Base-by-base conservation (phyloP, 1,140 invertebrate species). In the Penaeus chinensis region DNA sequence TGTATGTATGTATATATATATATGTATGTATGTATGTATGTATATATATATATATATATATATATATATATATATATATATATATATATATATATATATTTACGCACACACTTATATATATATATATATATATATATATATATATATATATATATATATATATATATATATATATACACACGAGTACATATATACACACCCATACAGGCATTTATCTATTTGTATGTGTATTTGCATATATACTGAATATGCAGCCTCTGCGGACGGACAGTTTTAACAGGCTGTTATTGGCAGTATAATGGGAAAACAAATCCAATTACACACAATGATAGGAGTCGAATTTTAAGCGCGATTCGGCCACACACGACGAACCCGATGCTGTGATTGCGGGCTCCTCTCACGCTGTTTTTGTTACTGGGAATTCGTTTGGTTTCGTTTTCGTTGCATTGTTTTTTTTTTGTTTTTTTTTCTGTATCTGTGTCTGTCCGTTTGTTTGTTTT, bases 51-150 rank as follows among this genome's bases (percentile, higher is more conserved):
- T n/a, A 71, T n/a, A 71, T 74, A n/a, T 74, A 74, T 74, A 74
- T 74, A 74, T 74, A 74, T 74, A 74, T 74, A 74, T 74, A 74
- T 74, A 74, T 74, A 74, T 74, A 74, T 74, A 74, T 74, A 74
- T 74, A 74, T 74, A 74, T 74, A 74, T 74, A 74, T 74, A 71
- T 71, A 71, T 71, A 71, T 24, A 71, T 71, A 71, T 71, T 19
- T 24, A 71, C 24, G 24, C 24, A 71, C 24, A 71, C 3, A 71
- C 24, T 19, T 71, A 71, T 71, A 71, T 71, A 24, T 71, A 71
- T 71, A n/a, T 71, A 71, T 71, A 71, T 71, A 24, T 24, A 71
- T 71, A 71, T 71, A 71, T 24, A 71, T 71, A 24, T 71, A 71
- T 71, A 71, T 71, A n/a, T 71, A 71, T 24, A 71, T 71, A n/a